phyloP scores from a whole-genome alignment of 2,113 vertebrate genomes.

The Mobula birostris region DNA sequence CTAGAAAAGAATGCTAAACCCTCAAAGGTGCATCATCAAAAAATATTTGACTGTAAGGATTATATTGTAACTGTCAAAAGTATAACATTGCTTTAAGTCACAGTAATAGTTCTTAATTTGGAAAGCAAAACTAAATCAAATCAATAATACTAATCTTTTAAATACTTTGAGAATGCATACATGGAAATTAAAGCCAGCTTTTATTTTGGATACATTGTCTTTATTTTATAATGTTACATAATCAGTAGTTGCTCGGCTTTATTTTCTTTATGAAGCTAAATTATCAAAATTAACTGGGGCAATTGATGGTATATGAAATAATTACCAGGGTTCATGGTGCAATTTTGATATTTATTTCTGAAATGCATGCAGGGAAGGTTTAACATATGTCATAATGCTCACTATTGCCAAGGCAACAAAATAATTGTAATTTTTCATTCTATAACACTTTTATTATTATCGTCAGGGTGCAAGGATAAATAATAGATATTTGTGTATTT shows the following conservation, averaged over 20 bases:
- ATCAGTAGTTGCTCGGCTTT: background rate
- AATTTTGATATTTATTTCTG: constrained; percentile 13
- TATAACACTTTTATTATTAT: background rate
- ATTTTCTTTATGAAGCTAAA: background rate
- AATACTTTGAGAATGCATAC: background rate
- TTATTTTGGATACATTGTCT: background rate
- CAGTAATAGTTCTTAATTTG: background rate
- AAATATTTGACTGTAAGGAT: background rate
- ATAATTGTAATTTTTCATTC: background rate
- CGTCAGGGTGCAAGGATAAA: background rate
- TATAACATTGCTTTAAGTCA: background rate
- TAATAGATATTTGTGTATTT: background rate
- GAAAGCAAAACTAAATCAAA: background rate
- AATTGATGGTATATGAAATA: background rate
- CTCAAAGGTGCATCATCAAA: background rate
- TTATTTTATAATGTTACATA: background rate
- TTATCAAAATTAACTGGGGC: background rate
- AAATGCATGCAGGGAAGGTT: background rate
- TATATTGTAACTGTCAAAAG: background rate
- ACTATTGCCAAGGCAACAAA: background rate
- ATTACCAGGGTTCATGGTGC: background rate
- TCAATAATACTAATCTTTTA: background rate
- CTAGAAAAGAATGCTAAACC: background rate
- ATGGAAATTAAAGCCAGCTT: background rate
- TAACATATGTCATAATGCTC: background rate